Base-by-base conservation (phyloP, 2,888 invertebrate genomes). In the Cheilosia grossa region DNA sequence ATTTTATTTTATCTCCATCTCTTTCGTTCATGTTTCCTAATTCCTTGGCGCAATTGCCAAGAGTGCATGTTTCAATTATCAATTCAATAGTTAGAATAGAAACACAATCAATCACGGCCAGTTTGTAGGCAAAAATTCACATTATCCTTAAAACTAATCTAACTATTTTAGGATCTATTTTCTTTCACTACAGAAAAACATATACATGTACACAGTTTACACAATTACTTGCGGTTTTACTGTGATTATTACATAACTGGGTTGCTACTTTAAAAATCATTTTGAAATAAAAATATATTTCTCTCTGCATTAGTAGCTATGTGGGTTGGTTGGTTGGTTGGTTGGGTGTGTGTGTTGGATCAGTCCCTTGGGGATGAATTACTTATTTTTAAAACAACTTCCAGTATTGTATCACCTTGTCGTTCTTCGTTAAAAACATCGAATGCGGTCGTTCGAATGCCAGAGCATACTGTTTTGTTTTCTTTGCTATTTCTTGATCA, bases 401-500 rank as follows among this genome's bases (percentile, higher is more conserved):
- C 95, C 96, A 96, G 92, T 95, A 96, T 89, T 95, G 94, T 87
- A 94, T 90, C 82, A 96, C 90, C 87, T 94, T 93, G 87, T 96
- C 96, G 30, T 94, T 94, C 86, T 94, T 93, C 0, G 94, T 93
- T 88, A 95, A 89, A 24, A 93, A 92, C 91, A 95, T 93, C 13
- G 94, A 94, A 74, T 93, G 93, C 1, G 97, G 96, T 82, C 95
- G 93, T 87, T 96, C 95, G 91, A 96, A 96, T 77, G 95, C 96
- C 89, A 97, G 91, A 88, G 96, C 95, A 86, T 96, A 96, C 30
- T 95, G 94, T 90, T 95, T 96, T 88, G 95, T 94, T 86, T 95
- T 94, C 89, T 95, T 95, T 89, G 95, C 95, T 21, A 96, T 93
- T 91, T 97, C 97, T 58, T 94, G 94, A 88, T 96, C 95, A 89